Base-by-base conservation (phyloP, 2,888 invertebrate genomes). In the Nezara viridula region DNA sequence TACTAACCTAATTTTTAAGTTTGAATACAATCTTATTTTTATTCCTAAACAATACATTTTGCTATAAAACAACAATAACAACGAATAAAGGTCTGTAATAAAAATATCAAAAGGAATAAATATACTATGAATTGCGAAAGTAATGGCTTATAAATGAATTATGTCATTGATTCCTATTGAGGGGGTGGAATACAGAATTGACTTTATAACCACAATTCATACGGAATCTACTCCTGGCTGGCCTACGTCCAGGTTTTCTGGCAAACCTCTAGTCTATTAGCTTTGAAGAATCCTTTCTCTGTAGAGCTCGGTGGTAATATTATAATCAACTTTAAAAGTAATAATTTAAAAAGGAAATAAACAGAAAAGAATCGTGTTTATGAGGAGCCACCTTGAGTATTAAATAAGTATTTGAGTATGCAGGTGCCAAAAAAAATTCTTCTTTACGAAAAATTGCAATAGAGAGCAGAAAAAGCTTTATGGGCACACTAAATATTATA, bases 201-300 rank as follows among this genome's bases (percentile, higher is more conserved):
- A 60, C 27, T 60, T 60, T 27, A 60, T 60, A 60, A 60, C 27
- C 60, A 60, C 60, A 60, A 60, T 60, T 60, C 60, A 60, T 60
- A 32, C 5, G n/a, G 60, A 27, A 27, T 60, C 60, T 60, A 60
- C 27, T 60, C 60, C 14, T 27, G 0, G 27, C 60, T 60, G 60
- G 60, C 60, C 60, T 27, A 14, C 12, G 12, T 60, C 60, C 60
- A 60, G 60, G 4, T 60, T 16, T 16, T 16, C 60, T 27, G 27
- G 27, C 27, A 60, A 27, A 27, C 14, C 21, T 60, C 60, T 60
- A 16, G 27, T 60, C 60, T 60, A 60, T 60, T 60, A 60, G 60
- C 60, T 60, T 60, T 27, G 60, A 60, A 60, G 27, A 60, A 60
- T 60, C 60, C 27, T 27, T n/a, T n/a, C n/a, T 55, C 2, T 55